Evolutionary conservation across 2,113 vertebrate species (phyloP).

Genomic region (Microtus ochrogaster): DNA sequence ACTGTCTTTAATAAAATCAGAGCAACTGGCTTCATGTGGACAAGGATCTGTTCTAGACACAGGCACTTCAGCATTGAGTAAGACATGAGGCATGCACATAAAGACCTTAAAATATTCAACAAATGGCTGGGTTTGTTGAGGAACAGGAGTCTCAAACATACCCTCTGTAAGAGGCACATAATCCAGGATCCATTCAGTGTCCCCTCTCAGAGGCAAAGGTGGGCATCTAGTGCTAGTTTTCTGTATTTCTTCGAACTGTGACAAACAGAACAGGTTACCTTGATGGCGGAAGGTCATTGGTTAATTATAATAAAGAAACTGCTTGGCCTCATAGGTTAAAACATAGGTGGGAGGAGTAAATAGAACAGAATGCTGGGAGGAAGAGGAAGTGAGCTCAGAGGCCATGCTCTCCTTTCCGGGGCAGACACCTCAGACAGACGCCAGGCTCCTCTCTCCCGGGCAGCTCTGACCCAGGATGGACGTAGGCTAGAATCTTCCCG

Average conservation of each 20-base stretch:
- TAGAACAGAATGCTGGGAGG: too few species aligned
- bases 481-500: too few species aligned
- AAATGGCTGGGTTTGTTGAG: background rate
- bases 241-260: background rate
- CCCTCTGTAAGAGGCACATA: background rate
- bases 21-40: background rate
- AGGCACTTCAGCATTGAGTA: background rate
- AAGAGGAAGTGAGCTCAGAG: too few species aligned
- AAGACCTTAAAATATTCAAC: conserved; percentile 18
- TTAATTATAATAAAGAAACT: too few species aligned
- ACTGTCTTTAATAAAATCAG: conserved; percentile 55
- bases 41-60: background rate
- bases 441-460: too few species aligned
- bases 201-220: background rate
- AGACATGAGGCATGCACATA: background rate
- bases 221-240: background rate
- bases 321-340: too few species aligned
- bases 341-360: too few species aligned
- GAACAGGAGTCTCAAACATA: background rate
- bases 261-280: background rate
- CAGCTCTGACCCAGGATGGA: too few species aligned
- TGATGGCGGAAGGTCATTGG: too few species aligned
- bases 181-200: background rate
- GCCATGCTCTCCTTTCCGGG: too few species aligned
- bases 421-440: too few species aligned